These are phyloP conservation scores for Antheraea pernyi DNA, from an alignment of 1,140 invertebrate genomes.

Conservation along the genomic window DNA sequence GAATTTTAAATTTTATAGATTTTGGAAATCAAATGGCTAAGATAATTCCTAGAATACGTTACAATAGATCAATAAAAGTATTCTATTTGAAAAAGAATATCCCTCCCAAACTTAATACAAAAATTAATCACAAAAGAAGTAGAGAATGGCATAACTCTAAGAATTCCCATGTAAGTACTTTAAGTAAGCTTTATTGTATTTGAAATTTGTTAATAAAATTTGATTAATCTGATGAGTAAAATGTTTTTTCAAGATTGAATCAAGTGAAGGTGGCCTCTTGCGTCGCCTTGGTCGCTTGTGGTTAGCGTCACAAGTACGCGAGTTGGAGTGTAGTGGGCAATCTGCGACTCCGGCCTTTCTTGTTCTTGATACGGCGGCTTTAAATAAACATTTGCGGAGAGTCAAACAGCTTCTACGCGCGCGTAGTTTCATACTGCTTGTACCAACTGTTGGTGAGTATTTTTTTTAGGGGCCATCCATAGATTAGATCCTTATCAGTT, in stretches of 20 bases:
- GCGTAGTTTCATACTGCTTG: constrained; percentile 54
- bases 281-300: constrained; percentile 80
- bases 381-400: constrained; percentile 81
- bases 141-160: constrained; percentile 71
- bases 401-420: constrained; percentile 87
- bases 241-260: constrained; percentile 25
- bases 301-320: constrained; percentile 80
- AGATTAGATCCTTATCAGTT: too few relatives aligned
- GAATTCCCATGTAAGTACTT: constrained; percentile 52
- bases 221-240: background rate
- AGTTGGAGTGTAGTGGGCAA: constrained; percentile 76
- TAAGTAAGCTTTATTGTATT: background rate
- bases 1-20: constrained; percentile 85
- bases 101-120: constrained; percentile 52
- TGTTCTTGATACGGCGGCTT: constrained; percentile 69
- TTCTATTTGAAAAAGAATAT: constrained; percentile 63
- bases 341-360: constrained; percentile 64
- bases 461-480: background rate
- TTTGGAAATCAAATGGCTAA: constrained; percentile 86
- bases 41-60: constrained; percentile 81
- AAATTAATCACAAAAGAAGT: constrained; percentile 60
- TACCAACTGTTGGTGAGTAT: constrained; percentile 54
- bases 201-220: background rate
- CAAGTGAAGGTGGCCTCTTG: constrained; percentile 57
- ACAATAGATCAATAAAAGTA: constrained; percentile 78